These are phyloP conservation scores for Brachionus paranguensis DNA, from an alignment of 1,140 invertebrate genomes.

Conservation along the genomic window DNA sequence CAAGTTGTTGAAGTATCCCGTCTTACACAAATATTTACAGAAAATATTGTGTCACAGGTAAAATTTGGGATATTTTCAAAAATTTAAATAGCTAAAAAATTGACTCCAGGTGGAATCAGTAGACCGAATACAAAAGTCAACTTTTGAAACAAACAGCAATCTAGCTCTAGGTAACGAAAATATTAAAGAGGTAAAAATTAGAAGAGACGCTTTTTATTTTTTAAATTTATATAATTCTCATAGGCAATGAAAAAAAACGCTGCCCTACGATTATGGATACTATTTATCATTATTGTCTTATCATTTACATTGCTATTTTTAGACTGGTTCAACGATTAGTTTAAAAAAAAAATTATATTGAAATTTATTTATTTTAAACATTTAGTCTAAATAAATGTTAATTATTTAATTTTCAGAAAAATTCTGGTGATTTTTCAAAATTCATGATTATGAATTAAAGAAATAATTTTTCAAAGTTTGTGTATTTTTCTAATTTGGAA, in stretches of 20 bases:
- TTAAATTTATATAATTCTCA: neutral
- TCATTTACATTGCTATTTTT: constrained; percentile 36
- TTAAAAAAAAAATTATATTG: too few species aligned
- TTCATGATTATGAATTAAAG: neutral
- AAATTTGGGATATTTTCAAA: neutral
- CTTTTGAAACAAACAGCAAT: constrained; percentile 19
- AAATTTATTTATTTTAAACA: too few species aligned
- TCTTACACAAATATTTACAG: constrained; percentile 33
- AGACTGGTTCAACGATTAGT: constrained; percentile 30
- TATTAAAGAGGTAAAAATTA: constrained; percentile 27
- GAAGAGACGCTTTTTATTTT: neutral
- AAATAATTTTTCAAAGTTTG: neutral
- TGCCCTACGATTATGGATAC: constrained; percentile 23
- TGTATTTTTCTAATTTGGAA: neutral
- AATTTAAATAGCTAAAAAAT: neutral
- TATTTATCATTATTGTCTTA: constrained; percentile 25
- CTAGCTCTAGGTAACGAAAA: constrained; percentile 18
- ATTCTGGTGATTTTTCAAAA: neutral
- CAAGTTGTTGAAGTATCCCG: constrained; percentile 28
- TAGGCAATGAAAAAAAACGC: constrained; percentile 37
- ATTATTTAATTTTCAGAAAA: neutral
- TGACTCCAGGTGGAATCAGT: neutral
- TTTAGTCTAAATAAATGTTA: neutral
- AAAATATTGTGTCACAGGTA: constrained; percentile 37
- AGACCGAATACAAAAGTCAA: constrained; percentile 19